Evolutionary conservation across 2,888 invertebrate species (phyloP).

Genomic region (Dicranocentrus wangi): DNA sequence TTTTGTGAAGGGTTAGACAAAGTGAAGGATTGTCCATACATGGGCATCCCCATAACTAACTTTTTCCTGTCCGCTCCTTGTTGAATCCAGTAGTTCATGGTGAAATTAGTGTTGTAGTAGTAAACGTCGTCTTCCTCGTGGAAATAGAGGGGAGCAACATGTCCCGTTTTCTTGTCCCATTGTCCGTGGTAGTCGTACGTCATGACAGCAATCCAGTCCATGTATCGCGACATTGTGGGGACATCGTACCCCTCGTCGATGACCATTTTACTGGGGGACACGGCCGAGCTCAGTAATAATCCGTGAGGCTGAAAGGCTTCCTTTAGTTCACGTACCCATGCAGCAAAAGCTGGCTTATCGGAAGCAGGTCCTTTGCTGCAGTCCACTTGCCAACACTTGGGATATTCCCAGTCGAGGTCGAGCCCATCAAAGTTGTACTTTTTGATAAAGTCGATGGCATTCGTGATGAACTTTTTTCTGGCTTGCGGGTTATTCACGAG

Average conservation of each 20-base stretch:
- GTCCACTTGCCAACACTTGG: conserved; percentile 91
- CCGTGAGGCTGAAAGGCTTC: conserved; percentile 81
- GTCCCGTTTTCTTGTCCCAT: conserved; percentile 93
- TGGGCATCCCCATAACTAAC: conserved; percentile 90
- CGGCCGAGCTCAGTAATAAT: conserved; percentile 86
- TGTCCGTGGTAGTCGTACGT: conserved; percentile 82
- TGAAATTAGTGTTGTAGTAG: conserved; percentile 90
- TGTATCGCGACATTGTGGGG: conserved; percentile 81
- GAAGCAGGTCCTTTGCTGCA: conserved; percentile 88
- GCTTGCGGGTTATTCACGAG: conserved; percentile 85
- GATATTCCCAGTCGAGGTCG: conserved; percentile 97
- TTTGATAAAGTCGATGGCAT: conserved; percentile 84
- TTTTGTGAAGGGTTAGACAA: conserved; percentile 79
- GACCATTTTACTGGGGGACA: conserved; percentile 90
- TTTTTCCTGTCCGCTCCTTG: conserved; percentile 88
- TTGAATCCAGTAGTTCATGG: conserved; percentile 91
- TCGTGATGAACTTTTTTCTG: conserved; percentile 83
- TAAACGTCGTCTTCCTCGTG: conserved; percentile 87
- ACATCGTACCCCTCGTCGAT: conserved; percentile 91
- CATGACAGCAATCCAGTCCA: conserved; percentile 95
- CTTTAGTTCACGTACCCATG: conserved; percentile 83
- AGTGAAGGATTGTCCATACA: conserved; percentile 91
- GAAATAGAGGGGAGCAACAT: conserved; percentile 88
- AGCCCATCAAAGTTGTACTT: conserved; percentile 92
- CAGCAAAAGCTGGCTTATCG: conserved; percentile 87